A percentile compares a stretch with the other conserved stretches of the same genome.
phyloP scores from a whole-genome alignment of 1,140 invertebrate species.

The Ruditapes philippinarum region DNA sequence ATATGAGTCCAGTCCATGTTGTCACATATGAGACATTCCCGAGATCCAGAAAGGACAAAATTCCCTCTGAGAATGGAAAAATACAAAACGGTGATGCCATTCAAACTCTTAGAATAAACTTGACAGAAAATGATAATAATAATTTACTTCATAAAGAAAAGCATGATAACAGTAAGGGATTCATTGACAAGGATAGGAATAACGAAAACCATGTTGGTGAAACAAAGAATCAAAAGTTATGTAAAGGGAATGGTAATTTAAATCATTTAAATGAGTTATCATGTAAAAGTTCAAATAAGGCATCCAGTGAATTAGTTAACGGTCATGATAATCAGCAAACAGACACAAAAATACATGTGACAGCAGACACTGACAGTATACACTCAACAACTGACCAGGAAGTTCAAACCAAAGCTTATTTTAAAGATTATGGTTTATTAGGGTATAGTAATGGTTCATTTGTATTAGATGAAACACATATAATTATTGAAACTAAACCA shows the following conservation, averaged over 20 bases:
- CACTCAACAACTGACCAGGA: not conserved
- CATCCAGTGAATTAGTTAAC: not conserved
- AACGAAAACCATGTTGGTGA: not conserved
- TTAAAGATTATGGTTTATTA: not conserved
- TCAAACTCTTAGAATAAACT: not conserved
- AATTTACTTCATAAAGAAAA: not conserved
- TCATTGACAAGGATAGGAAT: not conserved
- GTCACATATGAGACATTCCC: constrained; percentile 57
- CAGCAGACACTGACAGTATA: not conserved
- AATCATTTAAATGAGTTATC: not conserved
- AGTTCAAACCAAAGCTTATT: not conserved
- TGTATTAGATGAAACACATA: not conserved
- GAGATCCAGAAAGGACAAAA: not conserved
- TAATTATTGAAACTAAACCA: not conserved
- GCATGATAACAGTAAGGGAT: not conserved
- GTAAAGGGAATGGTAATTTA: not conserved
- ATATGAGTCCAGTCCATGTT: constrained; percentile 37
- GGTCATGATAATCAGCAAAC: not conserved
- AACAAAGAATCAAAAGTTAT: not conserved
- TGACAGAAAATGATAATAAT: not conserved
- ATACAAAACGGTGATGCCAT: not conserved
- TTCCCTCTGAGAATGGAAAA: not conserved
- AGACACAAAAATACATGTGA: not conserved
- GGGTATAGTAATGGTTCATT: not conserved
- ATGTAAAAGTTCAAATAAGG: not conserved